These are phyloP conservation scores for Heterohyrax brucei DNA, from an alignment of 2,797 vertebrate species.

Conservation along the genomic window DNA sequence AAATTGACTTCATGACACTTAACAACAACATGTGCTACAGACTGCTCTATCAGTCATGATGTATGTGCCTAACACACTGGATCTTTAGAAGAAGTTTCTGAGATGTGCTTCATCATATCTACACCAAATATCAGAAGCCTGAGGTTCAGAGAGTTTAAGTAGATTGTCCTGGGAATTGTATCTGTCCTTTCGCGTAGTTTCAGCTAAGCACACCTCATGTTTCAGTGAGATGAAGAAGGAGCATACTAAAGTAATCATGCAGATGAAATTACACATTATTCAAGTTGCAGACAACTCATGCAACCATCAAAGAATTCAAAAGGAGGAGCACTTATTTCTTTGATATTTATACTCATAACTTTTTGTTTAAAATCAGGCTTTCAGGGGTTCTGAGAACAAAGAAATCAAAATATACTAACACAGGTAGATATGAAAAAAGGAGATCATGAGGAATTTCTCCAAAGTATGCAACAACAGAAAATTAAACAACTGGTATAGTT, in stretches of 20 bases:
- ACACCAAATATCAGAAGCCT: neutral
- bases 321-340: neutral
- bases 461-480: neutral
- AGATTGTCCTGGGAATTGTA: neutral
- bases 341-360: neutral
- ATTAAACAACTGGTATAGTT: neutral
- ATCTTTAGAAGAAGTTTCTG: neutral
- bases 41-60: neutral
- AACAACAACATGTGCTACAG: too few relatives aligned
- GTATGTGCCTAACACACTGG: neutral
- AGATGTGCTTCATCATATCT: neutral
- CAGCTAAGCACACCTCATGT: neutral
- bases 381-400: neutral
- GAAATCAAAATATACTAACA: neutral
- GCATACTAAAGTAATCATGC: neutral
- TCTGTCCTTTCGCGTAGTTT: slow-evolving; percentile 1
- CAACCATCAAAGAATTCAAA: neutral
- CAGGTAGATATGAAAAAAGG: neutral
- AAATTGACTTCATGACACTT: too few relatives aligned
- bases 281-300: neutral
- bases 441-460: neutral
- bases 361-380: neutral
- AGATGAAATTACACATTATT: neutral
- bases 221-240: neutral
- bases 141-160: neutral